Percentiles rank a stretch among this genome's conserved stretches.
These are phyloP conservation scores for Aurelia sp. DNA, from an alignment of 30 jellyfish, hydroid and myxozoan genomes.

Conservation along the genomic window DNA sequence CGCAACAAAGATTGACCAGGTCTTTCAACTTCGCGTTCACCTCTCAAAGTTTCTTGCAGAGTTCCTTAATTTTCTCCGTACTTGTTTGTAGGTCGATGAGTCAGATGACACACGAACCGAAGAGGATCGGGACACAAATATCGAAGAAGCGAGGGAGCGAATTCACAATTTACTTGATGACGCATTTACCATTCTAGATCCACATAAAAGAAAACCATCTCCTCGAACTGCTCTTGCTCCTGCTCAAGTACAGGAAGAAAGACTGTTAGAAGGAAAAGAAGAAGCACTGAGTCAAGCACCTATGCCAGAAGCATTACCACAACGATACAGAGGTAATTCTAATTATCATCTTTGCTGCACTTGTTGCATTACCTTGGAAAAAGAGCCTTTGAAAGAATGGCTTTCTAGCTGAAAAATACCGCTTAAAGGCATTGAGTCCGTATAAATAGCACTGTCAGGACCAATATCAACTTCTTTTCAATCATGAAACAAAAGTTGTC, in stretches of 20 bases:
- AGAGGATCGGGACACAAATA: constrained; percentile 66
- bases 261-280: constrained; percentile 28
- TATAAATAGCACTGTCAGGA: too few species aligned
- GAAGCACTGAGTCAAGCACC: constrained; percentile 42
- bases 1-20: too few species aligned
- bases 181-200: constrained; percentile 83
- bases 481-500: too few species aligned
- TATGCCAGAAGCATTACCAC: constrained; percentile 22
- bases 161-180: constrained; percentile 90
- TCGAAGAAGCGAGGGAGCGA: constrained; percentile 84
- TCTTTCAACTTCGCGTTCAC: too few species aligned
- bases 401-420: too few species aligned
- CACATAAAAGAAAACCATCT: constrained; percentile 32
- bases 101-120: constrained; percentile 48
- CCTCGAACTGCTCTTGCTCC: background rate
- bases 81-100: constrained; percentile 14
- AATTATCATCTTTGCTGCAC: background rate
- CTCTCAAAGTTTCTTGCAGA: too few species aligned
- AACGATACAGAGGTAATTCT: constrained; percentile 50
- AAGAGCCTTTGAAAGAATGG: too few species aligned
- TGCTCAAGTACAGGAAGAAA: constrained; percentile 17
- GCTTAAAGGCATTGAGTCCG: too few species aligned
- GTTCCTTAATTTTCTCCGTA: too few species aligned
- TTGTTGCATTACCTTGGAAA: too few species aligned
- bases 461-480: too few species aligned